Evolutionary conservation across 2,888 invertebrate genomes (phyloP).

Genomic region (Drosophila tripunctata): DNA sequence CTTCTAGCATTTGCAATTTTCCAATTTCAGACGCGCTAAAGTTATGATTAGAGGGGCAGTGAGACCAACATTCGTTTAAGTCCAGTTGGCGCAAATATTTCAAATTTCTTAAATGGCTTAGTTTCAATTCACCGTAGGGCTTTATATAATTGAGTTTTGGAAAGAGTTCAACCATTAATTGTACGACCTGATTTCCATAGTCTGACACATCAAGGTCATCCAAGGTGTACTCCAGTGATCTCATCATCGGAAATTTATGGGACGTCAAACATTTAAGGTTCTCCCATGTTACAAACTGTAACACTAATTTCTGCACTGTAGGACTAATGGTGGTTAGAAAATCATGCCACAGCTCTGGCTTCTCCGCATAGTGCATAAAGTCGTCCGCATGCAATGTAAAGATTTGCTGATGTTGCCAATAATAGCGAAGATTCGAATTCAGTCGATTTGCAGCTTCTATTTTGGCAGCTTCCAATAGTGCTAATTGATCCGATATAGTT

Average conservation of each 20-base stretch:
- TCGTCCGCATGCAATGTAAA: not conserved
- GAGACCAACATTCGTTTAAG: not conserved
- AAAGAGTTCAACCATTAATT: constrained; percentile 12
- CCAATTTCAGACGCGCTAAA: not conserved
- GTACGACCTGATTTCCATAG: not conserved
- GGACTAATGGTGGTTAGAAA: not conserved
- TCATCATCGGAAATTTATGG: not conserved
- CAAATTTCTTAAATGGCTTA: not conserved
- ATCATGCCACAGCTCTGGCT: not conserved
- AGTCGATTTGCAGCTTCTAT: not conserved
- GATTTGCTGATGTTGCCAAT: not conserved
- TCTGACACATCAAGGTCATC: not conserved
- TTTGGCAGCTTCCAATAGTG: not conserved
- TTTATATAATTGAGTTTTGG: not conserved
- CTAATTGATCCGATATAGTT: not conserved
- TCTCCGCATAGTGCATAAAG: not conserved
- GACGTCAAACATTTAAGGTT: not conserved
- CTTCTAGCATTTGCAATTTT: constrained; percentile 2
- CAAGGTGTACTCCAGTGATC: constrained; percentile 8
- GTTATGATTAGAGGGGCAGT: accelerated
- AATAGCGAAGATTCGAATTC: not conserved
- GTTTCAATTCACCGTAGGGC: not conserved
- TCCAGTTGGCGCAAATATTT: constrained; percentile 17
- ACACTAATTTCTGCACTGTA: not conserved
- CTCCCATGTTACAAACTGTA: not conserved